phyloP scores from a whole-genome alignment of 2,888 invertebrate genomes.

The Ennomos erosarius region DNA sequence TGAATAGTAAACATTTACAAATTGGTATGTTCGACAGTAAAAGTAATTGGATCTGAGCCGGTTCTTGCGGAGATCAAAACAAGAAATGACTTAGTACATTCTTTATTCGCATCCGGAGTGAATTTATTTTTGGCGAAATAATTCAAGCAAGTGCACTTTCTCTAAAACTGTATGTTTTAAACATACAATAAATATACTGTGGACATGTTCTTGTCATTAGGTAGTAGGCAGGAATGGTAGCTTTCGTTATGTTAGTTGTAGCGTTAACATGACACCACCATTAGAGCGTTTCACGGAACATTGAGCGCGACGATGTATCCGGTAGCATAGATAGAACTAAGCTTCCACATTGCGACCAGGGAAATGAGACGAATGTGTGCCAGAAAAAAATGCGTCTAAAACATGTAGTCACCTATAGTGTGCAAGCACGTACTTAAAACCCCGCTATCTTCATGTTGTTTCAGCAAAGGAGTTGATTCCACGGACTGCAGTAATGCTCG shows the following conservation, averaged over 20 bases:
- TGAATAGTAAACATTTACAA: conserved; percentile 6
- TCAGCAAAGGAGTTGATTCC: conserved; percentile 47
- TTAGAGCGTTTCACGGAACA: conserved; percentile 50
- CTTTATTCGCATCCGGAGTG: conserved; percentile 41
- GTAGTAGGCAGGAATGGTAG: conserved; percentile 11
- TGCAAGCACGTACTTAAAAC: conserved; percentile 35
- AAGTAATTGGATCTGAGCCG: conserved; percentile 24
- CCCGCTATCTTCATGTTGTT: conserved; percentile 43
- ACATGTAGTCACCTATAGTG: conserved; percentile 46
- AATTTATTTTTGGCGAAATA: conserved; percentile 40
- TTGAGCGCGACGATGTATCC: conserved; percentile 44
- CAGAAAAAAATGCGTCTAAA: conserved; percentile 43
- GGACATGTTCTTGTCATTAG: conserved; percentile 56
- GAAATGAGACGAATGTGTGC: conserved; percentile 39
- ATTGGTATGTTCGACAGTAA: conserved; percentile 20
- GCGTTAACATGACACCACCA: conserved; percentile 51
- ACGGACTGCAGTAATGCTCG: conserved; percentile 28
- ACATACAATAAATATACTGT: conserved; percentile 42
- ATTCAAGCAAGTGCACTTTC: conserved; percentile 44
- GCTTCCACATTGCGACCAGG: conserved; percentile 32
- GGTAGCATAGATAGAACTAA: conserved; percentile 39
- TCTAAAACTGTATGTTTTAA: conserved; percentile 44
- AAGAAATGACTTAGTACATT: conserved; percentile 30
- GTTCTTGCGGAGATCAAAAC: conserved; percentile 14
- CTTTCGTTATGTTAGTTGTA: conserved; percentile 39